phyloP scores from a whole-genome alignment of 1,140 invertebrate genomes.

The Drosophila hydei region DNA sequence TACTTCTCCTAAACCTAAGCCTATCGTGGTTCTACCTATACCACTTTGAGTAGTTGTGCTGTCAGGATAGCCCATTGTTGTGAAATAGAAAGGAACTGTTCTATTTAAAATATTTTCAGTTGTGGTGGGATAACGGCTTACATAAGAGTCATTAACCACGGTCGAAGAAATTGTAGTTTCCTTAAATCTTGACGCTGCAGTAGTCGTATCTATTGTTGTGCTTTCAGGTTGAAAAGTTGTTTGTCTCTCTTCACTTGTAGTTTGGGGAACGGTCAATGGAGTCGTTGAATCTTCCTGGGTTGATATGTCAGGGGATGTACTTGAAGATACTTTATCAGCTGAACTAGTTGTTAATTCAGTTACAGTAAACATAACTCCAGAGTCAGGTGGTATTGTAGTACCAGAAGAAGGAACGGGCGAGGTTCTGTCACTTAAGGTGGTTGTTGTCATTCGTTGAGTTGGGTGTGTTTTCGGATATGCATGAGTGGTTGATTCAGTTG shows the following conservation, averaged over 20 bases:
- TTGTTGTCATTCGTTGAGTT: background rate
- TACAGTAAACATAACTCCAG: background rate
- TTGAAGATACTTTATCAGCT: background rate
- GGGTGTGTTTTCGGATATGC: background rate
- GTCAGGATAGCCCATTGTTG: conserved; percentile 18
- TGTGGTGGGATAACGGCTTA: background rate
- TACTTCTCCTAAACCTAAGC: conserved; percentile 1
- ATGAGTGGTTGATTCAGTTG: background rate
- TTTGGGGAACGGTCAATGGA: background rate
- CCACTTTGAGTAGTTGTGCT: background rate
- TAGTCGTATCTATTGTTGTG: background rate
- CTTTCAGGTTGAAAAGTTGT: background rate
- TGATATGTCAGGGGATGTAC: background rate
- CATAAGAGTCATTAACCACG: background rate
- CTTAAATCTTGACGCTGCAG: background rate
- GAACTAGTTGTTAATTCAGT: background rate
- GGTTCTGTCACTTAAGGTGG: background rate
- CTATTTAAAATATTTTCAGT: background rate
- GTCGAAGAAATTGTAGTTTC: background rate
- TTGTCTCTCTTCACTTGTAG: background rate
- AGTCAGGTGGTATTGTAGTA: background rate
- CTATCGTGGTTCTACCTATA: conserved; percentile 2
- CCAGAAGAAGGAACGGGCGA: background rate
- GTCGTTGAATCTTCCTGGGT: background rate
- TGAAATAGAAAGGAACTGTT: conserved; percentile 12